Conservation (phyloP, 2,113 vertebrate genomes). For the Apistogramma diplotaenia region DNA sequence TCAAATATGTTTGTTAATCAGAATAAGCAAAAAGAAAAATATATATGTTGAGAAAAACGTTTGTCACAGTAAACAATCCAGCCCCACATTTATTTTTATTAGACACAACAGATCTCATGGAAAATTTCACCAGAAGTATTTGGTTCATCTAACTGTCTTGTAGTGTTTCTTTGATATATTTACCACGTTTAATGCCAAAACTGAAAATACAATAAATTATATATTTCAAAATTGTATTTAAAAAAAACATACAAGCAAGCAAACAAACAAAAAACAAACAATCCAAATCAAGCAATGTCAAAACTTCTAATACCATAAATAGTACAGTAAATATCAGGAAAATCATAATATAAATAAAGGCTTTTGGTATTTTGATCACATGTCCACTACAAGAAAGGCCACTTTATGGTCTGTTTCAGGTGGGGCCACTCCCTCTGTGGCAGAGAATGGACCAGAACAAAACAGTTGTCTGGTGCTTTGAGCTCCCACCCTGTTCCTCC, state of each 20-base stretch:
- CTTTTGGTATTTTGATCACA: slow-evolving; percentile 41
- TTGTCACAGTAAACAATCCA: not conserved
- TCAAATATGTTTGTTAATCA: too few species aligned
- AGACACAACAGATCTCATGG: not conserved
- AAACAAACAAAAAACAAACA: not conserved
- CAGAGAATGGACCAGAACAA: slow-evolving; percentile 65
- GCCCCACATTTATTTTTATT: not conserved
- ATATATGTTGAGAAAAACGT: not conserved
- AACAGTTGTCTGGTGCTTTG: slow-evolving; percentile 59
- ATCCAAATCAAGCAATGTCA: not conserved
- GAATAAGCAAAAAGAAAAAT: too few species aligned
- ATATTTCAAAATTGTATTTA: rapidly evolving
- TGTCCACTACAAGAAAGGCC: slow-evolving; percentile 24
- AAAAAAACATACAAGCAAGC: not conserved
- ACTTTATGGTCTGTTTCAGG: slow-evolving; percentile 55
- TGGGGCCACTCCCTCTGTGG: slow-evolving; percentile 56
- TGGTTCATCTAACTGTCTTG: not conserved
- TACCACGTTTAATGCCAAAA: not conserved
- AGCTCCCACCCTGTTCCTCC: slow-evolving; percentile 53
- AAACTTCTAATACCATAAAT: not conserved
- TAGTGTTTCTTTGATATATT: not conserved
- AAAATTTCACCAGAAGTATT: not conserved
- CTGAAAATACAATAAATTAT: not conserved
- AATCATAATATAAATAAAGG: not conserved
- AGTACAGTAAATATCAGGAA: not conserved